These are phyloP conservation scores for Halichoeres trimaculatus DNA, from an alignment of 2,113 vertebrate species.

Conservation along the genomic window DNA sequence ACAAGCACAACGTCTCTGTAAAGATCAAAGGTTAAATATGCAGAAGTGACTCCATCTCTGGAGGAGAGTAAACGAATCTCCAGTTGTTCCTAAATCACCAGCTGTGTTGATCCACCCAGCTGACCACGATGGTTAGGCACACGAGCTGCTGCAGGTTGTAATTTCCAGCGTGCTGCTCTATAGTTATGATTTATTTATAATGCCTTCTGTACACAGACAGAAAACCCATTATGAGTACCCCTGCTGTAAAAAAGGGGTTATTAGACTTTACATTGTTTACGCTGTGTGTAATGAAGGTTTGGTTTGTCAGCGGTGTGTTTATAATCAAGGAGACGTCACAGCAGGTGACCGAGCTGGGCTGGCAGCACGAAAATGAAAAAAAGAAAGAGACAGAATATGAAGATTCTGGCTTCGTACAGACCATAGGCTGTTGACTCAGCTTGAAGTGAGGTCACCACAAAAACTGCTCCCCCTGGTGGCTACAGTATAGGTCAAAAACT, in stretches of 20 bases:
- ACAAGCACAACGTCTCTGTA: neutral
- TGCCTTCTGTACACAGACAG: constrained; percentile 64
- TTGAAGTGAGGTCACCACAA: too few relatives aligned
- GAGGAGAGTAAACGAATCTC: constrained; percentile 14
- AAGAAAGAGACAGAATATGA: neutral
- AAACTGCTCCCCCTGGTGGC: too few relatives aligned
- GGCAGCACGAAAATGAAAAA: neutral
- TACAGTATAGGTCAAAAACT: too few relatives aligned
- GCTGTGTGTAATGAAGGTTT: constrained; percentile 11
- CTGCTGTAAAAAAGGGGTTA: constrained; percentile 33
- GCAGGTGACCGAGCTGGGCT: constrained; percentile 20
- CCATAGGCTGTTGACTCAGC: too few relatives aligned
- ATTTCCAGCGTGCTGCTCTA: constrained; percentile 72
- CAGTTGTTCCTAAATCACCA: constrained; percentile 33
- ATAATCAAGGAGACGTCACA: constrained; percentile 21
- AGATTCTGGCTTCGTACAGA: neutral
- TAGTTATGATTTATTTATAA: constrained; percentile 83
- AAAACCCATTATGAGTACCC: constrained; percentile 61
- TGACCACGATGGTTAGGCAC: constrained; percentile 58
- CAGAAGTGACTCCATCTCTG: neutral
- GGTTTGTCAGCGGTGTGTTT: constrained; percentile 25
- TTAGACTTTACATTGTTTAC: constrained; percentile 40
- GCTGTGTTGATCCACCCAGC: constrained; percentile 44
- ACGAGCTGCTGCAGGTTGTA: constrained; percentile 61
- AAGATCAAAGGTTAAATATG: constrained; percentile 9